Evolutionary conservation across 37 sponge, comb jelly and placozoan genomes (phyloP), one percentile per base, ranked within the genome.

Genomic region (Tethya wilhelma): DNA sequence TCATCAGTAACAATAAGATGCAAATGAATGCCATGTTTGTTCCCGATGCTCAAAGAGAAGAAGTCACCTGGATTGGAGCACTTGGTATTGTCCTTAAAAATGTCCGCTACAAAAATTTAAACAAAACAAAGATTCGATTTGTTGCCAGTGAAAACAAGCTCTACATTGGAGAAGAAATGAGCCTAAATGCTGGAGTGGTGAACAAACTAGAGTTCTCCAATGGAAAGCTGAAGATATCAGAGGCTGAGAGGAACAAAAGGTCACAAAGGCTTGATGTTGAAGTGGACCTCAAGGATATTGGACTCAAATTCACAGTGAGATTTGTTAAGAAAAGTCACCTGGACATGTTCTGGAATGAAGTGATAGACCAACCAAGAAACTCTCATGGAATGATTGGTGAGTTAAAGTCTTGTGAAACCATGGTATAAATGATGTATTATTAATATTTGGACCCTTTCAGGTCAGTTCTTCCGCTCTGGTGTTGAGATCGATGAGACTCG

Each of bases 361-460:
- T 79, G 39, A 0, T 34, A 56, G 8, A 31, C 2, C 68, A 68
- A 26, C 68, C 69, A 14, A 46, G 36, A 19, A 46, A 79, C 56
- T 67, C 79, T 22, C 79, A 79, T 67, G 79, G 79, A 1, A 25
- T 79, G 34, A 79, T 79, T 37, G 79, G 79, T 79, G 45, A 68
- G 65, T 14, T 8, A 30, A 30, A 17, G 55, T 49, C 17, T 20
- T 49, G 17, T 59, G 7, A 29, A 59, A 59, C 4, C 28, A 30
- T 59, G 62, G 62, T 25, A 19, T 23, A 67, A 22, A 36, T 32
- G 7, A 6, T 67, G 32, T 31, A 5, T 17, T 31, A 25, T 34
- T 36, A 34, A 30, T 34, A 7, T 59, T 30, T 31, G 22, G 8
- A 8, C 25, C 29, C 22, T 4, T 25, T 19, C 39, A 79, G 79